Conservation (phyloP, 2,888 invertebrate genomes). For the Acrocyrtus sp. region DNA sequence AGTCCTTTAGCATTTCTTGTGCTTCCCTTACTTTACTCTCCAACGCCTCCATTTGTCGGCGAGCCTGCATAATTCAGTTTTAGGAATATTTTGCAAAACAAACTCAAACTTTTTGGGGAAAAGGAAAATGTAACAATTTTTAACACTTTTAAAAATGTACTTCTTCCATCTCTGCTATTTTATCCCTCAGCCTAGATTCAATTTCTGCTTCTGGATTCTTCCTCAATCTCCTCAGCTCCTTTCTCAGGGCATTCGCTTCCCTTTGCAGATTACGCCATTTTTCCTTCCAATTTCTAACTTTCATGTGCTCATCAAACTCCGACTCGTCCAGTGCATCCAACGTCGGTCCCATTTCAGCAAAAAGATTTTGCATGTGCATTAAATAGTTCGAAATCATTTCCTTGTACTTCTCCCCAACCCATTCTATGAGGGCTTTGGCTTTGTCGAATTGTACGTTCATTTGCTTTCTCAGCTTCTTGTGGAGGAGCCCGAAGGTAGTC, state of each 20-base stretch:
- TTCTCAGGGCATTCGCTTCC: constrained; percentile 45
- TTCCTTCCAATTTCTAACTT: constrained; percentile 52
- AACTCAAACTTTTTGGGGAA: background rate
- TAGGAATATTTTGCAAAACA: background rate
- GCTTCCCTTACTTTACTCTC: constrained; percentile 54
- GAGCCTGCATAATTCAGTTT: constrained; percentile 20
- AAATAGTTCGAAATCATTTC: constrained; percentile 44
- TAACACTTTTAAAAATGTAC: too few relatives aligned
- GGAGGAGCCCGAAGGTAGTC: constrained; percentile 49
- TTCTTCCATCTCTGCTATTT: constrained; percentile 56
- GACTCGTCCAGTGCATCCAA: constrained; percentile 55
- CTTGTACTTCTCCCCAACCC: constrained; percentile 43
- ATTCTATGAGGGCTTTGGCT: constrained; percentile 58
- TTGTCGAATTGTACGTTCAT: constrained; percentile 57
- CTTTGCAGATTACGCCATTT: constrained; percentile 54
- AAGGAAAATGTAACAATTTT: too few relatives aligned
- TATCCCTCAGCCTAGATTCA: constrained; percentile 50
- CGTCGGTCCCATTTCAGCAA: constrained; percentile 53
- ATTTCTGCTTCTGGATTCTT: constrained; percentile 58
- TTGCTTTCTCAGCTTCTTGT: constrained; percentile 59
- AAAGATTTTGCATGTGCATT: constrained; percentile 46
- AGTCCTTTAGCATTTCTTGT: constrained; percentile 49
- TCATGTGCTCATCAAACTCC: constrained; percentile 61
- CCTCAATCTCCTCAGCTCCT: constrained; percentile 53
- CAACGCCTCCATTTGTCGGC: constrained; percentile 38